Conservation (phyloP, 2,797 vertebrate genomes). For the Harpagifer antarcticus region DNA sequence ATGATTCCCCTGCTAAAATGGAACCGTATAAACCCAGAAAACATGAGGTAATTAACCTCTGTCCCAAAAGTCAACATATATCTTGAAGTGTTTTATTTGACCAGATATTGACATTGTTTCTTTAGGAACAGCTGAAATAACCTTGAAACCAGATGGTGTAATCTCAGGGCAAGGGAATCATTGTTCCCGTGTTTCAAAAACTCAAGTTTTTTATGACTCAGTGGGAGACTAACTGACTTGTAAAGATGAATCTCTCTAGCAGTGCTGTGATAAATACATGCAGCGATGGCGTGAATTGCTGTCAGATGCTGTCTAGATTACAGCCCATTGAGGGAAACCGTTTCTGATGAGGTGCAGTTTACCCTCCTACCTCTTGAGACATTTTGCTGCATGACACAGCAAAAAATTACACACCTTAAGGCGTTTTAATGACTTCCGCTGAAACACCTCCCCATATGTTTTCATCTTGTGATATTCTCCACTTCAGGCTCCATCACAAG, state of each 20-base stretch:
- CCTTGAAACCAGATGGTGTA: constrained; percentile 30
- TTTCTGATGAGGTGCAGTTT: constrained; percentile 70
- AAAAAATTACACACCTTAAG: constrained; percentile 51
- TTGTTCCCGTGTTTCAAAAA: constrained; percentile 16
- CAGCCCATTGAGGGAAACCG: constrained; percentile 44
- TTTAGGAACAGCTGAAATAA: constrained; percentile 7
- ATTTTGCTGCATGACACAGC: constrained; percentile 67
- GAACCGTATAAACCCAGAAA: not conserved
- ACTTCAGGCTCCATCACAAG: constrained; percentile 23
- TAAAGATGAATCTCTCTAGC: constrained; percentile 46
- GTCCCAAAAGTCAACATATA: not conserved
- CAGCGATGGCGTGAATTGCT: constrained; percentile 49
- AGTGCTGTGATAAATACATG: constrained; percentile 58
- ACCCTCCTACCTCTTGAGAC: constrained; percentile 47
- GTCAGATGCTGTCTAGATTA: constrained; percentile 49
- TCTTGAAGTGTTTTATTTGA: constrained; percentile 1
- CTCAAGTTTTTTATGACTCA: constrained; percentile 30
- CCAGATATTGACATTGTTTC: constrained; percentile 6
- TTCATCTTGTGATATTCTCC: constrained; percentile 49
- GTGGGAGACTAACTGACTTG: constrained; percentile 43
- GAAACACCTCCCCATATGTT: constrained; percentile 43
- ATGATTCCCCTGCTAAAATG: not conserved
- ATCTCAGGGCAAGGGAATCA: constrained; percentile 21
- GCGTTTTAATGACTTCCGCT: constrained; percentile 54
- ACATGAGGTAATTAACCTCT: not conserved